Conservation (phyloP, 2,797 vertebrate genomes). For the Euphonia xanthogaster region DNA sequence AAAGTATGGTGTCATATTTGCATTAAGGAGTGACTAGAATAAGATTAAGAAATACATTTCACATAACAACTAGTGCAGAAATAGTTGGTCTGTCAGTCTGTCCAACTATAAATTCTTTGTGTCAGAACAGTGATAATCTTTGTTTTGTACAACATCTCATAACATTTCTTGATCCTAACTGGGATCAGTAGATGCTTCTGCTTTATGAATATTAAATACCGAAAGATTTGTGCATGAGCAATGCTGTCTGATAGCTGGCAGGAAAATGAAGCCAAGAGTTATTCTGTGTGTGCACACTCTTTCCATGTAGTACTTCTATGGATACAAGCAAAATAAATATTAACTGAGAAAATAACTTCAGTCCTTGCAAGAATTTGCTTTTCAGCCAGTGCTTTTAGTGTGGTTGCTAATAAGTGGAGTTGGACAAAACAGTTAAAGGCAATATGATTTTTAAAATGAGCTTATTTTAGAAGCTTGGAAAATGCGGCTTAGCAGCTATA, state of each 20-base stretch:
- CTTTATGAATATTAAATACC: neutral
- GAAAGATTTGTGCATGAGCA: neutral
- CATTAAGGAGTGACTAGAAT: neutral
- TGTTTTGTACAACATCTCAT: neutral
- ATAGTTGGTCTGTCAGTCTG: neutral
- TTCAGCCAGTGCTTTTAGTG: neutral
- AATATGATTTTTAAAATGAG: neutral
- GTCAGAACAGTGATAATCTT: neutral
- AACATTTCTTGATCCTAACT: neutral
- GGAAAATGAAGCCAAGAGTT: neutral
- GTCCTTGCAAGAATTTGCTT: neutral
- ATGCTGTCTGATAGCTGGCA: neutral
- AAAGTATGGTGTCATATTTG: neutral
- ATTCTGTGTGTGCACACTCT: neutral
- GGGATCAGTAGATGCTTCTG: neutral
- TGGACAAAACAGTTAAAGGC: neutral
- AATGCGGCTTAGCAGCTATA: neutral
- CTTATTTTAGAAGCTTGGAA: neutral
- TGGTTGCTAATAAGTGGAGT: neutral
- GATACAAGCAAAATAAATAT: conserved; percentile 11
- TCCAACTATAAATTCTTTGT: neutral
- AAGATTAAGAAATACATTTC: neutral
- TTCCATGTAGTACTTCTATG: neutral
- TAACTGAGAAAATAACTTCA: neutral
- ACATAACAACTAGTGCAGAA: neutral